Conservation (phyloP, 2,113 vertebrate species). For the Ginglymostoma cirratum region DNA sequence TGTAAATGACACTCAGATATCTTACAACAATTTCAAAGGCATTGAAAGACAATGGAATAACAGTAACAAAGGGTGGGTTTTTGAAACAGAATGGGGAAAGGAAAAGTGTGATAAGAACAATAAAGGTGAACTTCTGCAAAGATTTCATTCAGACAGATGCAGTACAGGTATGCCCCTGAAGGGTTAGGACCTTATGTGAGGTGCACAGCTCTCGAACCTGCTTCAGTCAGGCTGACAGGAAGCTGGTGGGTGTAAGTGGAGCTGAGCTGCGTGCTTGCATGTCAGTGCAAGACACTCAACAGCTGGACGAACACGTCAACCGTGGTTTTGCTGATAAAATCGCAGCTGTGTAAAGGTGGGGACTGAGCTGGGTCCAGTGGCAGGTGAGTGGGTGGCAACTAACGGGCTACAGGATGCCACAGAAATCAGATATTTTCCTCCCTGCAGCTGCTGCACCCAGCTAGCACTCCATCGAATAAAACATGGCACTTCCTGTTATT, state of each 20-base stretch:
- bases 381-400: constrained; percentile 43
- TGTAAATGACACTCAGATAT: background rate
- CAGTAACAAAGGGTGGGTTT: background rate
- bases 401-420: constrained; percentile 42
- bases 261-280: background rate
- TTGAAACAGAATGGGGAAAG: background rate
- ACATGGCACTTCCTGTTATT: constrained; percentile 44
- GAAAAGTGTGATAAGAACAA: background rate
- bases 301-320: constrained; percentile 26
- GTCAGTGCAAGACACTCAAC: background rate
- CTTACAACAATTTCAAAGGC: background rate
- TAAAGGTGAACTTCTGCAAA: background rate
- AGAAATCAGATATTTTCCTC: constrained; percentile 45
- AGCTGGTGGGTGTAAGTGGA: constrained; percentile 17
- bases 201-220: constrained; percentile 23
- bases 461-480: constrained; percentile 44
- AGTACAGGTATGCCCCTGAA: background rate
- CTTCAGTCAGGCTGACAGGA: background rate
- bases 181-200: constrained; percentile 10
- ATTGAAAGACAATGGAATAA: background rate
- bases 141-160: background rate
- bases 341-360: background rate
- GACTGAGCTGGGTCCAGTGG: constrained; percentile 28
- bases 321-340: constrained; percentile 33
- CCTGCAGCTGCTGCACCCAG: constrained; percentile 41